Percentiles rank a stretch among this genome's conserved stretches.
Evolutionary conservation across 2,113 vertebrate genomes (phyloP).

Genomic region (Dinomys branickii): DNA sequence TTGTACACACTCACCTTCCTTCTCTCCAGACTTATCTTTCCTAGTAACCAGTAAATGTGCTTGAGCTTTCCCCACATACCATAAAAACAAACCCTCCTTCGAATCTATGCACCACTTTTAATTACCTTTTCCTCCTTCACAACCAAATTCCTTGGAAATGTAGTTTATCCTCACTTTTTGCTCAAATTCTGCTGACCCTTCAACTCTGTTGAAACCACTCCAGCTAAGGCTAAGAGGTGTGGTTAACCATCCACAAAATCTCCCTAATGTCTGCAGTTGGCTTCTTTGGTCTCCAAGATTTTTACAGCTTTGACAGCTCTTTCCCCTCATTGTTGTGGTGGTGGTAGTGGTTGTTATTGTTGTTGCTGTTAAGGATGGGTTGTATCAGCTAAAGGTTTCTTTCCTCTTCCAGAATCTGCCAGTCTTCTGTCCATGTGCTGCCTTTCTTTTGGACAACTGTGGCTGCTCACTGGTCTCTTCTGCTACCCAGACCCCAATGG

Average conservation of each 20-base stretch:
- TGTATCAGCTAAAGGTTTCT: background rate
- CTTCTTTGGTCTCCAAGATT: background rate
- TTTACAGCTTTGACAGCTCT: background rate
- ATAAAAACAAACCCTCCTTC: background rate
- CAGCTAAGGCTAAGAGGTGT: background rate
- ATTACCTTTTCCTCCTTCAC: background rate
- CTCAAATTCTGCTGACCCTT: background rate
- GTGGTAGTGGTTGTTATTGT: background rate
- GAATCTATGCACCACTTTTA: background rate
- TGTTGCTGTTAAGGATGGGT: background rate
- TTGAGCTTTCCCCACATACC: background rate
- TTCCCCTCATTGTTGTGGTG: background rate
- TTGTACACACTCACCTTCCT: background rate
- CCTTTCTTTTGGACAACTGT: background rate
- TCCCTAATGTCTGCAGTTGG: background rate
- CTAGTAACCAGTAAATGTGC: background rate
- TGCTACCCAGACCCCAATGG: background rate
- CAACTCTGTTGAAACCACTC: background rate
- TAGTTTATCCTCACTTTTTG: fast-evolving
- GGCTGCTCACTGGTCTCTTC: background rate
- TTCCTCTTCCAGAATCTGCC: background rate
- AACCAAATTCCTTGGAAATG: background rate
- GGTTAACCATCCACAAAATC: fast-evolving
- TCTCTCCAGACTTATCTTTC: background rate
- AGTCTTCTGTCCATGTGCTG: background rate